phyloP scores from a whole-genome alignment of 2,113 vertebrate species.

The Gavia stellata region DNA sequence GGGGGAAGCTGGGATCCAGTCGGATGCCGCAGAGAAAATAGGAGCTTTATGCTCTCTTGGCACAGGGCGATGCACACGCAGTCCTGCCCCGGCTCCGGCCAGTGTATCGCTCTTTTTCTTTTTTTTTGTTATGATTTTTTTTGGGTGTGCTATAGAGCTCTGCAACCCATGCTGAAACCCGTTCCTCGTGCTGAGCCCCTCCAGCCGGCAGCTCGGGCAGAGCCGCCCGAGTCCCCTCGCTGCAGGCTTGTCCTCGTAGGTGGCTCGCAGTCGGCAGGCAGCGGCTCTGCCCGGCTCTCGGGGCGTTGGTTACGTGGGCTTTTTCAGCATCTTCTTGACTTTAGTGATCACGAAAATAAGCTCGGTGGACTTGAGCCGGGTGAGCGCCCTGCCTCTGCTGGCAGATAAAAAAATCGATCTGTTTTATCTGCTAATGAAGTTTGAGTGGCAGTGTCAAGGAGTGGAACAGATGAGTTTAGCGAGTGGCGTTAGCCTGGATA shows the following conservation, averaged over 20 bases:
- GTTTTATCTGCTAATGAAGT: neutral
- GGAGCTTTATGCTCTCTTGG: neutral
- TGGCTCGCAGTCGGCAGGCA: neutral
- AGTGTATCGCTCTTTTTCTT: neutral
- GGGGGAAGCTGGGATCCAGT: neutral
- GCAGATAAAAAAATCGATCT: neutral
- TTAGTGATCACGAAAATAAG: neutral
- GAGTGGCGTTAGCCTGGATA: neutral
- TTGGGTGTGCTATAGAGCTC: neutral
- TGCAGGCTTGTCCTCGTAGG: neutral
- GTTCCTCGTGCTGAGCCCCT: neutral
- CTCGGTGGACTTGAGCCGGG: too few species aligned
- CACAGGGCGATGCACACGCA: neutral
- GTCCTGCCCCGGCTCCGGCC: neutral
- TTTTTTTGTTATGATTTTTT: neutral
- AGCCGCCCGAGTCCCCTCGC: neutral
- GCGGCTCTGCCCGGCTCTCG: neutral
- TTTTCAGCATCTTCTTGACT: neutral
- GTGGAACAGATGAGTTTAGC: neutral
- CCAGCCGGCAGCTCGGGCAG: neutral
- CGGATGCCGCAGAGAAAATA: neutral
- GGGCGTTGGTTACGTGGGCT: fast-evolving
- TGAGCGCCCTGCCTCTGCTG: neutral
- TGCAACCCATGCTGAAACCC: neutral
- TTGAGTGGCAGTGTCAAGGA: neutral